These are phyloP conservation scores for Sinosuthora webbiana DNA, from an alignment of 2,113 vertebrate genomes.

Conservation along the genomic window DNA sequence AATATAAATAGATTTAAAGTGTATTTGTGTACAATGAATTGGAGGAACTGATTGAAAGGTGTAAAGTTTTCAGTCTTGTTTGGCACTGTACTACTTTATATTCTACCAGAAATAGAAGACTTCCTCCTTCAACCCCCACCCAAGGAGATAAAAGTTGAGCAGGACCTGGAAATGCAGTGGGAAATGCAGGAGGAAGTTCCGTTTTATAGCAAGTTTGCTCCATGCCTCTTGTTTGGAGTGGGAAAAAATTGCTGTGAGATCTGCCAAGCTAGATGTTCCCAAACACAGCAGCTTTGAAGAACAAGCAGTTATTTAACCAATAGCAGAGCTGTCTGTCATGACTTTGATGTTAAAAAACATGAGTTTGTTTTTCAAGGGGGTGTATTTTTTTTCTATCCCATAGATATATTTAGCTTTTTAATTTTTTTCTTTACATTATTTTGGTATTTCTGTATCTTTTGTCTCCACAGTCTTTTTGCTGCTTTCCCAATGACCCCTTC, in stretches of 20 bases:
- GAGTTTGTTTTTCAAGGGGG: background rate
- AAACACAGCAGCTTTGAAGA: background rate
- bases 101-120: background rate
- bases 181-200: background rate
- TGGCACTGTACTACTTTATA: background rate
- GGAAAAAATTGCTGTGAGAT: background rate
- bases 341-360: background rate
- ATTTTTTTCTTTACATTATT: background rate
- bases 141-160: background rate
- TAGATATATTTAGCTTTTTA: background rate
- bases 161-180: background rate
- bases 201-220: background rate
- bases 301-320: background rate
- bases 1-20: background rate
- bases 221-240: background rate
- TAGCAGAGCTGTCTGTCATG: background rate
- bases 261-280: background rate
- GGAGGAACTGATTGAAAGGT: background rate
- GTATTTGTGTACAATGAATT: background rate
- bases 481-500: background rate
- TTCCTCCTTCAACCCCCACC: background rate
- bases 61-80: background rate
- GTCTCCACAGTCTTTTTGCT: background rate
- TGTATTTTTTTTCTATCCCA: background rate
- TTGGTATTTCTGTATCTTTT: background rate